phyloP scores from a whole-genome alignment of 2,113 vertebrate species.

The Gasterosteus nipponicus region DNA sequence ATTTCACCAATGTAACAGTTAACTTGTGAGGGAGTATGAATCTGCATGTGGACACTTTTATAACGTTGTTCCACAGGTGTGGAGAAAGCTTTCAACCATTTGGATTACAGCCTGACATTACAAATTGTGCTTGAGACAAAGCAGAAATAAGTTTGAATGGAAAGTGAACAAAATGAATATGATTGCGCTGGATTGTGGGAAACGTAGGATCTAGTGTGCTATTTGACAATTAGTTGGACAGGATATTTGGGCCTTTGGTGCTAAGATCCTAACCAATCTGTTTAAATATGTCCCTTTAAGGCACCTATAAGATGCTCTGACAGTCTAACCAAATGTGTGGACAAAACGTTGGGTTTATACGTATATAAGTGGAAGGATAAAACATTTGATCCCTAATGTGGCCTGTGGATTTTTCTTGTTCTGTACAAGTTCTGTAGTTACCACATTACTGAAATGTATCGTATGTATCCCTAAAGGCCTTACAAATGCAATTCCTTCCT shows the following conservation, averaged over 20 bases:
- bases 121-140: neutral
- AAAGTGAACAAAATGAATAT: neutral
- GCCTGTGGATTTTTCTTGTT: neutral
- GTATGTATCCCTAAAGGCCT: neutral
- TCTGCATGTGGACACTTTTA: neutral
- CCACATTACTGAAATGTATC: neutral
- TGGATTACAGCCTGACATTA: neutral
- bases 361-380: neutral
- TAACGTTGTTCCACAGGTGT: neutral
- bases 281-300: neutral
- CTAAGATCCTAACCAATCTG: too few species aligned
- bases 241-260: neutral
- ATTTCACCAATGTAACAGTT: neutral
- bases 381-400: neutral
- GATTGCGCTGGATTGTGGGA: neutral
- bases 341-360: neutral
- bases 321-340: neutral
- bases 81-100: neutral
- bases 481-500: neutral
- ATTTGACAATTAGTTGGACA: neutral
- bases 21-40: neutral
- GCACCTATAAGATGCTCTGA: neutral
- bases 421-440: neutral
- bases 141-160: neutral
- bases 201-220: neutral